A percentile compares a stretch with the other conserved stretches of the same genome.
phyloP scores from a whole-genome alignment of 92 coral and sea anemone genomes.

The Phenganax marumi region DNA sequence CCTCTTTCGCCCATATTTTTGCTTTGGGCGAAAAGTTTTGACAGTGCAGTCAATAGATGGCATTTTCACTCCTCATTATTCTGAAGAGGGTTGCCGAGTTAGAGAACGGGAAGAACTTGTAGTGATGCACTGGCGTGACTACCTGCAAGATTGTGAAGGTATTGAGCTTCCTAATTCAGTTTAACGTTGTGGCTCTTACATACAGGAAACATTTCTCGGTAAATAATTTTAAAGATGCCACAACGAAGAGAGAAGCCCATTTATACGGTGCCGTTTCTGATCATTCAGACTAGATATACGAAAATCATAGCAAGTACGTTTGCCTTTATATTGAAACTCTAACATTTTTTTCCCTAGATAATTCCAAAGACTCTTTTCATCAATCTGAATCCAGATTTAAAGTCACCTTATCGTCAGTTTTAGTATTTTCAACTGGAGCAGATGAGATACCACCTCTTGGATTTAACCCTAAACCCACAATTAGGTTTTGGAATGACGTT shows the following conservation, averaged over 20 bases:
- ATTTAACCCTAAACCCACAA: slow-evolving; percentile 2
- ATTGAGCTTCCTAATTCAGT: neutral
- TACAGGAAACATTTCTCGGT: neutral
- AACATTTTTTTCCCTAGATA: neutral
- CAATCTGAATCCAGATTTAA: neutral
- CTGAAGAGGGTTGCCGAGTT: neutral
- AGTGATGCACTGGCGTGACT: slow-evolving; percentile 17
- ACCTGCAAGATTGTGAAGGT: slow-evolving; percentile 26
- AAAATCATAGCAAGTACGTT: too few species aligned
- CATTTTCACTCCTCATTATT: neutral
- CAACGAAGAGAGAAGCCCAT: too few species aligned
- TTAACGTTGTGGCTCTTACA: neutral
- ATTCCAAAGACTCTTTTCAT: neutral
- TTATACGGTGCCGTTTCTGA: too few species aligned
- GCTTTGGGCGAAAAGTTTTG: neutral
- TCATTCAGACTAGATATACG: too few species aligned
- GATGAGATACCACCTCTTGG: slow-evolving; percentile 13
- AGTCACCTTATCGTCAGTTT: neutral
- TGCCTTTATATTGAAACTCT: neutral
- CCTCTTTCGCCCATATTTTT: slow-evolving; percentile 15
- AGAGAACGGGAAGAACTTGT: slow-evolving; percentile 27
- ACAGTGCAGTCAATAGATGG: slow-evolving; percentile 6
- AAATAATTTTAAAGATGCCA: neutral
- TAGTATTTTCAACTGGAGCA: slow-evolving; percentile 1
- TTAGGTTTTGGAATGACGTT: slow-evolving; percentile 2